These are phyloP conservation scores for Sebastes jordani DNA, from an alignment of 2,797 vertebrate species.

Conservation along the genomic window DNA sequence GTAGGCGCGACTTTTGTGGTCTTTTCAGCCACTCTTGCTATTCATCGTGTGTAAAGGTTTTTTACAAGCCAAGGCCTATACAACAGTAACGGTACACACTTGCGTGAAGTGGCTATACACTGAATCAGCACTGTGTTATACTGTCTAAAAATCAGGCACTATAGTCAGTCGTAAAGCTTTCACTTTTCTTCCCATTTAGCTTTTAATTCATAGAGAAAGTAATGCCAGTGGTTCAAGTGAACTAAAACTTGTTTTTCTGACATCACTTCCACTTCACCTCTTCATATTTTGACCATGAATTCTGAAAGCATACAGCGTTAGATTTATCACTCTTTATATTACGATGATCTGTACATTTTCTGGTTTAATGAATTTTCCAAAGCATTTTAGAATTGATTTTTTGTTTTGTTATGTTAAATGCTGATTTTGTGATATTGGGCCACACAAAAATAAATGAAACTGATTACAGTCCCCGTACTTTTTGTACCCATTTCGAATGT, in stretches of 20 bases:
- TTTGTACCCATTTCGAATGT: neutral
- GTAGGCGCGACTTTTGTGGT: neutral
- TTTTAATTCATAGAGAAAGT: constrained; percentile 1
- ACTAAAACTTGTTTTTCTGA: neutral
- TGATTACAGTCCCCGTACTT: neutral
- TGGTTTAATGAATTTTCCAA: too few relatives aligned
- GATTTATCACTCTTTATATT: too few relatives aligned
- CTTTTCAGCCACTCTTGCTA: neutral
- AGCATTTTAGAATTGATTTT: too few relatives aligned
- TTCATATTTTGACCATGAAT: neutral
- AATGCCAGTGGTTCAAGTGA: neutral
- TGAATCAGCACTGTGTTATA: neutral
- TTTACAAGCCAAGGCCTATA: neutral
- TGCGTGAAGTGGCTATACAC: neutral
- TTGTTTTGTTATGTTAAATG: too few relatives aligned
- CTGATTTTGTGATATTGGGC: neutral
- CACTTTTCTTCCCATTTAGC: neutral
- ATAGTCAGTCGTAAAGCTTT: neutral
- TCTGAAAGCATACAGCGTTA: neutral
- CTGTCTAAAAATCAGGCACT: neutral
- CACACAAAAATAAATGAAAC: neutral
- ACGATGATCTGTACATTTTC: too few relatives aligned
- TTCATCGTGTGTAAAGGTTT: neutral
- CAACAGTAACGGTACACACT: neutral
- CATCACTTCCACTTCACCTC: neutral